phyloP scores from a whole-genome alignment of 2,888 invertebrate genomes.

The Drosophila pseudotakahashii region DNA sequence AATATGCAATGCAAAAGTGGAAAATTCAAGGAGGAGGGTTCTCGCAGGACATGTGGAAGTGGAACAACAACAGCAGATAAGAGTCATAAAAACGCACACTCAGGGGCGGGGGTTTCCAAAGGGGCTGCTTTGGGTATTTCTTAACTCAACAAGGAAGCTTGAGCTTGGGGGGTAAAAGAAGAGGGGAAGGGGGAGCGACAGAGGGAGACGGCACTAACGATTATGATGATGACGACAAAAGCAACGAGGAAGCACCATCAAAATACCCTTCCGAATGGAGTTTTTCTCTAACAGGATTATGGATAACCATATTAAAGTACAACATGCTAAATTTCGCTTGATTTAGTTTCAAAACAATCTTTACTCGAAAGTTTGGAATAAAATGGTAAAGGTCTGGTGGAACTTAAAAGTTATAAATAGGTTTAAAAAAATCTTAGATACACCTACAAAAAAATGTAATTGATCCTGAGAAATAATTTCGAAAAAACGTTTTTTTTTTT shows the following conservation, averaged over 20 bases:
- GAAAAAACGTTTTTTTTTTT: neutral
- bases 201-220: constrained; percentile 60
- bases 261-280: constrained; percentile 8
- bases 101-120: neutral
- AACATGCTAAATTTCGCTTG: constrained; percentile 9
- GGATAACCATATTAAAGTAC: constrained; percentile 14
- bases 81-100: constrained; percentile 72
- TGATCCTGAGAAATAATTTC: neutral
- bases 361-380: neutral
- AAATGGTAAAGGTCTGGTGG: no score
- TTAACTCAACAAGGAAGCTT: constrained; percentile 35
- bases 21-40: constrained; percentile 33
- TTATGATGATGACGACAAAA: constrained; percentile 71
- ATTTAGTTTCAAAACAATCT: constrained; percentile 9
- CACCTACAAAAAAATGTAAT: no score
- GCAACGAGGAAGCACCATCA: constrained; percentile 1
- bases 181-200: no score
- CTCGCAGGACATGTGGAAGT: constrained; percentile 22
- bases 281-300: neutral
- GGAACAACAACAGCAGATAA: constrained; percentile 63
- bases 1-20: constrained; percentile 69
- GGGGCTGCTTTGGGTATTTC: constrained; percentile 25
- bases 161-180: no score
- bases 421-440: no score
- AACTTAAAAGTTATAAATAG: no score